Percentiles rank a stretch among this genome's conserved stretches.
These are phyloP conservation scores for Stenopsyche tienmushanensis DNA, from an alignment of 1,140 invertebrate species.

Conservation along the genomic window DNA sequence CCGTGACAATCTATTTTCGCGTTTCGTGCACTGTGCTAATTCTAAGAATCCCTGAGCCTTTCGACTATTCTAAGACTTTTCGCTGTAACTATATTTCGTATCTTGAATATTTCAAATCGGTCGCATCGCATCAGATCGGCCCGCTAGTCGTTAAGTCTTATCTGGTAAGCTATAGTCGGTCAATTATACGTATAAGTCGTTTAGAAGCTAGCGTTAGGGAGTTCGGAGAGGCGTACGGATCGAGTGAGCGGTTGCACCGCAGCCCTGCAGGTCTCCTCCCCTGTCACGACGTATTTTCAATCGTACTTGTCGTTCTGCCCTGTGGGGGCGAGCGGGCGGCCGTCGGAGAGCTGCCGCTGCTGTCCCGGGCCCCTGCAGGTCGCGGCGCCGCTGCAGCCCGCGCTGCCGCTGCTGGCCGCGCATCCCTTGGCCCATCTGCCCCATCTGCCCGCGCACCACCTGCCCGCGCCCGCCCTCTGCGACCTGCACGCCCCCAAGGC, in stretches of 20 bases:
- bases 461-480: constrained; percentile 28
- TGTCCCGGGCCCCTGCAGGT: constrained; percentile 15
- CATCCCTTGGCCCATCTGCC: constrained; percentile 50
- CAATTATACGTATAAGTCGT: not conserved
- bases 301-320: constrained; percentile 42
- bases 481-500: constrained; percentile 52
- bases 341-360: constrained; percentile 22
- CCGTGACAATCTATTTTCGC: constrained; percentile 35
- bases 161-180: too few species aligned
- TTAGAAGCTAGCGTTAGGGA: too few species aligned
- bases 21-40: constrained; percentile 35
- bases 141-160: too few species aligned
- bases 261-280: constrained; percentile 16
- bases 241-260: not conserved
- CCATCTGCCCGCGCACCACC: constrained; percentile 42
- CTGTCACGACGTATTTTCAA: constrained; percentile 42
- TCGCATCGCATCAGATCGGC: not conserved
- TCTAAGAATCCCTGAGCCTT: constrained; percentile 26
- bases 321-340: constrained; percentile 34
- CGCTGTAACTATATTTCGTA: not conserved
- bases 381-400: constrained; percentile 44
- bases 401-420: constrained; percentile 49
- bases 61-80: constrained; percentile 23
- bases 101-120: too few species aligned
- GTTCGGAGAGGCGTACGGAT: too few species aligned